Evolutionary conservation across 2,113 vertebrate species (phyloP), one percentile per base, ranked within the genome.

Genomic region (Psettodes erumei): DNA sequence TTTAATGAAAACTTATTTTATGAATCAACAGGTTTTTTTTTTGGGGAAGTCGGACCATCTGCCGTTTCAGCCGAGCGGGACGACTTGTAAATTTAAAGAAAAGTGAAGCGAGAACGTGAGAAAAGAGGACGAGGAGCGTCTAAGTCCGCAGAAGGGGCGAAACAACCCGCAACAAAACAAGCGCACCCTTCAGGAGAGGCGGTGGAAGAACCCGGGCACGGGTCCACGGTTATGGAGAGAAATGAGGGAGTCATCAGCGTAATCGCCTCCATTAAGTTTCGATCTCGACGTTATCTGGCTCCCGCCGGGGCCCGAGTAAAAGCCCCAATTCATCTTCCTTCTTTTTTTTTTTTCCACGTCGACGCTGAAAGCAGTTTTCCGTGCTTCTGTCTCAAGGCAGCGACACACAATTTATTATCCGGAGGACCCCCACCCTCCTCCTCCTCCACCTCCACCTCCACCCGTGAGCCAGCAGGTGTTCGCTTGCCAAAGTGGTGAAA

Each of bases 231-330:
- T 21, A 25, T n/a, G 43, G 12, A 33, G 40, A 21, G 35, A 38
- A 56, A 43, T 51, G 9, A 65, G 8, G 48, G 13, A 56, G 37
- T 67, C 8, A 3, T 64, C 33, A 25, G 35, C 38, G 77, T 70
- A 66, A 76, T 86, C 28, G 37, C 11, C 19, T 63, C 42, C 58
- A 66, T 80, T 32, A 48, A 19, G 1, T 68, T 70, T 16, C 8
- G n/a, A 65, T 55, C 47, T 4, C 19, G 67, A 68, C 78, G 55
- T 28, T 8, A 60, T 67, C 56, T 1, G 0, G 0, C 28, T 58
- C 43, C 45, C 66, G 53, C 18, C 33, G 51, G 70, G 37, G 8
- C 54, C 55, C 9, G 32, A 42, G 3, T 54, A 56, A 86, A 67
- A 77, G 53, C 59, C 71, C 33, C 51, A 5, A 56, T 79, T 53